Evolutionary conservation across 1,140 invertebrate genomes (phyloP).

Genomic region (Triops cancriformis): DNA sequence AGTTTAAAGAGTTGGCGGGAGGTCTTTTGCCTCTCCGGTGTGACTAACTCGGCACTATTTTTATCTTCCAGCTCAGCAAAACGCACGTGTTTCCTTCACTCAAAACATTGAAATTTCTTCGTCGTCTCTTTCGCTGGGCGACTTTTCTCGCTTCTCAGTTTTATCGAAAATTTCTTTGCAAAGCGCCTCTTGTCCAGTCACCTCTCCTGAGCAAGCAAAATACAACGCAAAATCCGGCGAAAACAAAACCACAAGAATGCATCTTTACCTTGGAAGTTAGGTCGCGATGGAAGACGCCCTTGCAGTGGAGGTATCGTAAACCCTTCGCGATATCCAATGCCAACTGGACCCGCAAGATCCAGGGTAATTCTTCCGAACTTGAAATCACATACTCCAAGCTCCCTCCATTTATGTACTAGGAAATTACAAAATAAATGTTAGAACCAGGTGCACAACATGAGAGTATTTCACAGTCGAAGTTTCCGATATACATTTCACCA

Average conservation of each 20-base stretch:
- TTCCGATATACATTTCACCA: too few relatives aligned
- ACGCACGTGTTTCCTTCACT: background rate
- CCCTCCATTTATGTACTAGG: constrained; percentile 81
- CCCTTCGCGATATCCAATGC: constrained; percentile 78
- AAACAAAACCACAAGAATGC: constrained; percentile 16
- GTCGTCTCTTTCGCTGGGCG: background rate
- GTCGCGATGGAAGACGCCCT: constrained; percentile 87
- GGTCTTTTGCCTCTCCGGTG: background rate
- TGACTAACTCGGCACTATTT: background rate
- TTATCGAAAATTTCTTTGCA: background rate
- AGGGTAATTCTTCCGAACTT: constrained; percentile 63
- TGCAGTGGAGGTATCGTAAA: constrained; percentile 83
- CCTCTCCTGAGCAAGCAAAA: background rate
- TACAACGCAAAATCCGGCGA: constrained; percentile 14
- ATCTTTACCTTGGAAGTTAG: constrained; percentile 78
- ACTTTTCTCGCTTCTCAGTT: background rate
- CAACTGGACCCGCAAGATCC: constrained; percentile 67
- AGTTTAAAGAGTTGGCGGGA: constrained; percentile 5
- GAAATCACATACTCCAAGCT: constrained; percentile 79
- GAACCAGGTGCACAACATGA: background rate
- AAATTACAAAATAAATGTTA: constrained; percentile 27
- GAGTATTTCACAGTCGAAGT: too few relatives aligned
- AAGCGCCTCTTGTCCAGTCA: too few relatives aligned
- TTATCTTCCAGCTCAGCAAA: background rate
- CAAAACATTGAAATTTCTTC: background rate